phyloP scores from a whole-genome alignment of 2,113 vertebrate species.

The Paramormyrops kingsleyae region DNA sequence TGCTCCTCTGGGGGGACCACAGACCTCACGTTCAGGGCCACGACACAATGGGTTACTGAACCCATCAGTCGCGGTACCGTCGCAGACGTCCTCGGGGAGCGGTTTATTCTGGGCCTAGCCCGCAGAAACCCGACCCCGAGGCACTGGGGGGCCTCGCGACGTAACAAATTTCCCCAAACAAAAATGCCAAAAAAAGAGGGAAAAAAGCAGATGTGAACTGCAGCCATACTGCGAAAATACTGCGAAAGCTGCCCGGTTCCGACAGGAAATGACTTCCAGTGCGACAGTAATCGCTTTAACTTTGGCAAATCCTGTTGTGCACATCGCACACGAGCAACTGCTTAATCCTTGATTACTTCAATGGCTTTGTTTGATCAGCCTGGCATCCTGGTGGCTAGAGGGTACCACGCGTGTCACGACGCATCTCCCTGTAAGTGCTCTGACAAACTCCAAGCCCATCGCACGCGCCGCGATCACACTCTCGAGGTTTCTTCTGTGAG shows the following conservation, averaged over 20 bases:
- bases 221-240: not conserved
- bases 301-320: not conserved
- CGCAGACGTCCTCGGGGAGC: not conserved
- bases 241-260: not conserved
- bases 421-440: not conserved
- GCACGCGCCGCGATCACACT: not conserved
- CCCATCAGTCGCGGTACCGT: not conserved
- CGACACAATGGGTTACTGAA: slow-evolving; percentile 3
- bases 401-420: not conserved
- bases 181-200: not conserved
- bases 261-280: not conserved
- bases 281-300: not conserved
- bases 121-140: not conserved
- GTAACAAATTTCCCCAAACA: not conserved
- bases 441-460: not conserved
- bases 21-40: not conserved
- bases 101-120: not conserved
- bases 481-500: not conserved
- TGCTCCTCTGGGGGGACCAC: not conserved
- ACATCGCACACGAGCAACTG: not conserved
- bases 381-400: not conserved
- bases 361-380: not conserved
- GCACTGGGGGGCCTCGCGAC: not conserved
- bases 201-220: not conserved
- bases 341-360: not conserved